Percentiles rank a stretch among this genome's conserved stretches.
Evolutionary conservation across 2,888 invertebrate species (phyloP).

Genomic region (Eilema caniola): DNA sequence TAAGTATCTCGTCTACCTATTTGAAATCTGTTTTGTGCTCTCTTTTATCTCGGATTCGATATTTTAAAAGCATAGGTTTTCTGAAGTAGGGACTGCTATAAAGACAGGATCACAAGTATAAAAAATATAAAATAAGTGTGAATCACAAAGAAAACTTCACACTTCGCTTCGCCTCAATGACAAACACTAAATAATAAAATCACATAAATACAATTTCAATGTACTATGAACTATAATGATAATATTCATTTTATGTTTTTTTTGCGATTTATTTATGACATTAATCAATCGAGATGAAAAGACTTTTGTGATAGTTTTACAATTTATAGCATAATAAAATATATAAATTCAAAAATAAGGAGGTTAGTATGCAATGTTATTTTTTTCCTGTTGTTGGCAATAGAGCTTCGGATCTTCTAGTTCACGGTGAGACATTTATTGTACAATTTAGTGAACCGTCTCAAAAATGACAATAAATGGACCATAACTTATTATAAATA

Average conservation of each 20-base stretch:
- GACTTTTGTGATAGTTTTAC: slow-evolving; percentile 2
- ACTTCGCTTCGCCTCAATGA: slow-evolving; percentile 1
- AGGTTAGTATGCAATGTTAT: background rate
- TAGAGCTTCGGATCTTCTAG: background rate
- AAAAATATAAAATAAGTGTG: background rate
- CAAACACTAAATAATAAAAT: background rate
- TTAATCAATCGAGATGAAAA: slow-evolving; percentile 12
- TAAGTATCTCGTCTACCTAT: too few species aligned
- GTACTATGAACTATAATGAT: background rate
- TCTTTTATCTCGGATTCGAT: too few species aligned
- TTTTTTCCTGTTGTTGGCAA: background rate
- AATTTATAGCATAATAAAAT: slow-evolving; percentile 5
- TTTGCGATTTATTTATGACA: background rate
- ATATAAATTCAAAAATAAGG: background rate
- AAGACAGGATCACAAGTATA: too few species aligned
- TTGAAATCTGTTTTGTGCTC: too few species aligned
- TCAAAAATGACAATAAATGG: background rate
- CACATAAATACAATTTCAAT: background rate
- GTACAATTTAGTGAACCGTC: background rate
- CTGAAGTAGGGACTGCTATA: too few species aligned
- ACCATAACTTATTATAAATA: background rate
- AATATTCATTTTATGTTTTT: slow-evolving; percentile 7
- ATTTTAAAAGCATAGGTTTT: too few species aligned
- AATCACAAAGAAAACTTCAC: background rate
- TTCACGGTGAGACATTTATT: background rate